A percentile compares a stretch with the other conserved stretches of the same genome.
Evolutionary conservation across 2,113 vertebrate species (phyloP).

Genomic region (Ondatra zibethicus): DNA sequence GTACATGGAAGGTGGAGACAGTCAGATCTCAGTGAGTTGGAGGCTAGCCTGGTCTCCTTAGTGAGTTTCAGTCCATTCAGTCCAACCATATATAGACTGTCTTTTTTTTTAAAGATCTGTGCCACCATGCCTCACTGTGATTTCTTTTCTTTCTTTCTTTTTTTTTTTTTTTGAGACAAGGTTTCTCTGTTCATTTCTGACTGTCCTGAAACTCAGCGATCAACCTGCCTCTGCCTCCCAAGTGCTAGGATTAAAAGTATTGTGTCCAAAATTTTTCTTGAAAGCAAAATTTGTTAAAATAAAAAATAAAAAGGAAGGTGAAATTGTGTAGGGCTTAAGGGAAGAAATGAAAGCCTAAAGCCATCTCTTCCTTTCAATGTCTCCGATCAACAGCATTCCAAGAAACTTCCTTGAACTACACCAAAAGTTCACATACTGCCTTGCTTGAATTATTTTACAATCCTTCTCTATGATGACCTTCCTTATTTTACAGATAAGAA

Average conservation of each 20-base stretch:
- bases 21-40: too few species aligned
- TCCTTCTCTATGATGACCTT: background rate
- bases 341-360: background rate
- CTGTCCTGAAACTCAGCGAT: background rate
- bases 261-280: background rate
- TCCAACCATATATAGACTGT: background rate
- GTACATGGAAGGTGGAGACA: background rate
- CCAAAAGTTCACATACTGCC: background rate
- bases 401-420: constrained; percentile 29
- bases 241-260: background rate
- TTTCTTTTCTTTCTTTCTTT: background rate
- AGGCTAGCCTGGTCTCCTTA: background rate
- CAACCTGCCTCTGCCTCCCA: background rate
- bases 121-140: background rate
- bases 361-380: background rate
- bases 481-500: constrained; percentile 27
- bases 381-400: background rate
- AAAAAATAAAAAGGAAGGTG: constrained; percentile 27
- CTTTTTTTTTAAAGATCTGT: background rate
- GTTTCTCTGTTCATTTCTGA: background rate
- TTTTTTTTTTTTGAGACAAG: background rate
- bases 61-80: background rate
- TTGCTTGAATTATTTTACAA: background rate
- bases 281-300: constrained; percentile 41
- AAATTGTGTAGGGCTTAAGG: background rate